phyloP scores from a whole-genome alignment of 2,797 vertebrate species.

The Sardinella longiceps region DNA sequence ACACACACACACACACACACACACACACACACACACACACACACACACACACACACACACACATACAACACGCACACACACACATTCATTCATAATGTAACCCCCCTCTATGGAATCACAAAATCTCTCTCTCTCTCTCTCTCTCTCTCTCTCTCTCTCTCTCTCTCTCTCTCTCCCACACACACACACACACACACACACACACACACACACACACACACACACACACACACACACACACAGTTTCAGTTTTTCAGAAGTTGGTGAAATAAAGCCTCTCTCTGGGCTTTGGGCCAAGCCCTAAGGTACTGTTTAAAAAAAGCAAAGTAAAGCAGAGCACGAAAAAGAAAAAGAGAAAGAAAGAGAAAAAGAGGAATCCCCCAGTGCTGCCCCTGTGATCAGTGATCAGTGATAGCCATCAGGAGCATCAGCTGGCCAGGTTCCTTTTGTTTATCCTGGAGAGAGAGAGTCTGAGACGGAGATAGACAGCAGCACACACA shows the following conservation, averaged over 20 bases:
- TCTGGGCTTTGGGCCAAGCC: conserved; percentile 1
- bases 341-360: neutral
- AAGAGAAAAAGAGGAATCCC: neutral
- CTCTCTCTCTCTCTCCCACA: too few species aligned
- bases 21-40: neutral
- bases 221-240: neutral
- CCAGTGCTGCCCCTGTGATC: neutral
- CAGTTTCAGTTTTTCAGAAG: neutral
- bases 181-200: neutral
- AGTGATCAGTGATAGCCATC: conserved; percentile 1
- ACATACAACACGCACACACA: neutral
- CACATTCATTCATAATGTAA: neutral
- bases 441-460: conserved; percentile 5
- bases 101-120: neutral
- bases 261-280: neutral
- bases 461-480: neutral
- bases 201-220: neutral
- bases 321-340: conserved; percentile 38
- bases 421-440: neutral
- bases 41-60: neutral
- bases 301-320: neutral
- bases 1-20: conserved; percentile 1
- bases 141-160: too few species aligned
- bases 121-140: too few species aligned
- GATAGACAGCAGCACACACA: neutral